Evolutionary conservation across 1,140 invertebrate genomes (phyloP).

Genomic region (Drosophila malerkotliana): DNA sequence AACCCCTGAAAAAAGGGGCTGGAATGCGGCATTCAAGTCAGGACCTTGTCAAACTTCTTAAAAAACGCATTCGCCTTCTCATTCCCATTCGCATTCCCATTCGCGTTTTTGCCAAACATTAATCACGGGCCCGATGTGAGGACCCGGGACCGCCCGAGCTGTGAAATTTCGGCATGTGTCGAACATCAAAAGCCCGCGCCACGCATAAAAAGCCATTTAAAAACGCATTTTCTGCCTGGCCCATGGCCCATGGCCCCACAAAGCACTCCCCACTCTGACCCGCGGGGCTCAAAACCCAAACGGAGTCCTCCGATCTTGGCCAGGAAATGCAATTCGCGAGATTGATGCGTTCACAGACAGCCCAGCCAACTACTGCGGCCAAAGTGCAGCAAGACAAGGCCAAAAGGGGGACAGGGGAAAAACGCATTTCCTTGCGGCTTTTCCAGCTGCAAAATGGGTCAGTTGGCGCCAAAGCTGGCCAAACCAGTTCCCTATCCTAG

Average conservation of each 20-base stretch:
- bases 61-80: conserved; percentile 63
- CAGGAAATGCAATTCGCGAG: conserved; percentile 54
- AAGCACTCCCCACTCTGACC: conserved; percentile 47
- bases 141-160: conserved; percentile 60
- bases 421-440: conserved; percentile 45
- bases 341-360: conserved; percentile 80
- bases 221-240: conserved; percentile 78
- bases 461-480: conserved; percentile 56
- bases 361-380: conserved; percentile 55
- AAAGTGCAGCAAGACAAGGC: neutral
- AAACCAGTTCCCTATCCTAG: conserved; percentile 60
- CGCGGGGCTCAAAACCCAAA: conserved; percentile 30
- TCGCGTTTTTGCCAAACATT: conserved; percentile 79
- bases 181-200: conserved; percentile 80
- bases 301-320: conserved; percentile 21
- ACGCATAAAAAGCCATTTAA: conserved; percentile 82
- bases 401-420: neutral
- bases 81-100: conserved; percentile 50
- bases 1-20: conserved; percentile 48
- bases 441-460: conserved; percentile 61
- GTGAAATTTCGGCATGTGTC: conserved; percentile 79
- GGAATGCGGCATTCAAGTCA: conserved; percentile 59
- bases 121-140: conserved; percentile 58
- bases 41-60: conserved; percentile 80
- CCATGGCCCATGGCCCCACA: conserved; percentile 21